These are phyloP conservation scores for Petrolisthes cinctipes DNA, from an alignment of 2,888 invertebrate genomes.

Conservation along the genomic window DNA sequence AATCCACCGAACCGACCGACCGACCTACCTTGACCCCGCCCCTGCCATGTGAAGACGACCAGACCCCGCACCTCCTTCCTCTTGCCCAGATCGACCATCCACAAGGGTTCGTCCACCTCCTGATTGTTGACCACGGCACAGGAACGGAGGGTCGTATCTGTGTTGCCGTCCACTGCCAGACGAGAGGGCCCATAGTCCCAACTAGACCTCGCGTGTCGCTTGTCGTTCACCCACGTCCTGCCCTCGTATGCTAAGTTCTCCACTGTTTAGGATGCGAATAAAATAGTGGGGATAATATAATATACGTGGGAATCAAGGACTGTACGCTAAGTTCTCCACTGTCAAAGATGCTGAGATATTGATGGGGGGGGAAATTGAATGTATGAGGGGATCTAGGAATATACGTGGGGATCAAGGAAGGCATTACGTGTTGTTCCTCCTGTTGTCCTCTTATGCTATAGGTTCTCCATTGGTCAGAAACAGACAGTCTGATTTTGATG, in stretches of 20 bases:
- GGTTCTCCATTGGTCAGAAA: too few relatives aligned
- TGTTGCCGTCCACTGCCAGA: conserved; percentile 72
- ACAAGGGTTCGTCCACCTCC: conserved; percentile 73
- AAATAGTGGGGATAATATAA: too few relatives aligned
- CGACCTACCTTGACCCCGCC: conserved; percentile 70
- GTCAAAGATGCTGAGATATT: too few relatives aligned
- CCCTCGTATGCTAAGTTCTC: conserved; percentile 73
- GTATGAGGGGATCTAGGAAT: too few relatives aligned
- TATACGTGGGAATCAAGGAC: too few relatives aligned
- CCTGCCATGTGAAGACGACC: conserved; percentile 73
- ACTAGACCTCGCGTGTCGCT: conserved; percentile 71
- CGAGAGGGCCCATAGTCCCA: conserved; percentile 69
- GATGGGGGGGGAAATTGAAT: too few relatives aligned
- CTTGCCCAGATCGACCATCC: conserved; percentile 73
- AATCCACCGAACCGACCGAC: background rate
- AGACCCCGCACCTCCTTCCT: conserved; percentile 71
- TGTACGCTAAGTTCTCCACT: too few relatives aligned
- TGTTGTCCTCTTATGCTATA: too few relatives aligned
- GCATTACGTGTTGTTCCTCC: too few relatives aligned
- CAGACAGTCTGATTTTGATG: too few relatives aligned
- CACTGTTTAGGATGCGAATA: conserved; percentile 68
- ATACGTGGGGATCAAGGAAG: too few relatives aligned
- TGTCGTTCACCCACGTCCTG: conserved; percentile 73
- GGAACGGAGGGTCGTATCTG: conserved; percentile 70
- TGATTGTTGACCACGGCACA: conserved; percentile 73